Base-by-base conservation (phyloP, 2,113 vertebrate genomes). In the Planiliza haematocheilus region DNA sequence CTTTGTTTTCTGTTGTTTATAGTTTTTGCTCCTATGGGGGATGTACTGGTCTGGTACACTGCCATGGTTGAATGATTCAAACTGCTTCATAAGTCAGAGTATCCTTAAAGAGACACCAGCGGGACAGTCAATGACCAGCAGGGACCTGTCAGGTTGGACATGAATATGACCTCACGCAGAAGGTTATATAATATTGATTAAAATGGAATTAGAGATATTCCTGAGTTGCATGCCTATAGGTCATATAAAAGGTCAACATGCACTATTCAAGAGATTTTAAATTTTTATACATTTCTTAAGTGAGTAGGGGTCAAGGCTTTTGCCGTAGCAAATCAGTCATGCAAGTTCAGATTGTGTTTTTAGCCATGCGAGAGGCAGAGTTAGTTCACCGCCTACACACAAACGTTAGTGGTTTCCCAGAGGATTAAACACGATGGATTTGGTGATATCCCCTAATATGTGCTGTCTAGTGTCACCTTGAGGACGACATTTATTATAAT, bases 201-300 rank as follows among this genome's bases (percentile, higher is more conserved):
- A 30, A 30, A 30, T 30, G 24, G 24, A 30, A 30, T 30, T 3
- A 30, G 5, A 2, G 24, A 30, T n/a, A 0, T 48, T 51, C 36
- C 21, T 21, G 36, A 36, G 59, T 12, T 7, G 49, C 46, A 8
- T 10, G 18, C 8, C 52, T 53, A 12, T 3, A n/a, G 38, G 14
- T 18, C 48, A 34, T 10, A 12, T 56, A 48, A 66, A 46, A 61
- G 42, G 24, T 16, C 45, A 58, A 64, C 42, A 69, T 57, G 46
- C 41, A 72, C 51, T 77, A 72, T 71, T 79, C 21, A 49, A 61
- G 24, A 36, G 4, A 37, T 62, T 20, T 36, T 45, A 42, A 39
- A 74, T 36, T 16, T 76, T 61, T 14, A 70, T 41, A 45, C 37
- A 18, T 39, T n/a, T 68, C 17, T 18, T 56, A 34, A 64, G 45